Evolutionary conservation across 2,888 invertebrate species (phyloP).

Genomic region (Lepeophtheirus nordmannii): DNA sequence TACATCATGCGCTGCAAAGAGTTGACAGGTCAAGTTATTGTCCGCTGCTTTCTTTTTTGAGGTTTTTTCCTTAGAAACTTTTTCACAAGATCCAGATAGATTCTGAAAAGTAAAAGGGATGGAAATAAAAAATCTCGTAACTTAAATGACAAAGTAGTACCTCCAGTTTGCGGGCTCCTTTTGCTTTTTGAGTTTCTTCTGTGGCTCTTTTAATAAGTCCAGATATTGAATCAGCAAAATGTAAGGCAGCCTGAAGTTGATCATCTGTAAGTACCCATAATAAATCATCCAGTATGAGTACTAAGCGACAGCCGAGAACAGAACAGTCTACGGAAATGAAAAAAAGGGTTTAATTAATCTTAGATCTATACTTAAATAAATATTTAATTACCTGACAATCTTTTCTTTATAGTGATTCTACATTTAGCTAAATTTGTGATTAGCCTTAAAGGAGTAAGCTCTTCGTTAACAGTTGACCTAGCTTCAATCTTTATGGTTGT

Average conservation of each 20-base stretch:
- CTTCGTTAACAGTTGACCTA: constrained; percentile 52
- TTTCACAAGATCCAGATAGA: not conserved
- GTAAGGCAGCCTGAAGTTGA: constrained; percentile 78
- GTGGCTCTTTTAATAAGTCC: constrained; percentile 65
- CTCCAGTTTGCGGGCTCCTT: constrained; percentile 68
- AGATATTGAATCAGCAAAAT: constrained; percentile 68
- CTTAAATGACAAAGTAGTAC: constrained; percentile 33
- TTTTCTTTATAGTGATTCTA: constrained; percentile 54
- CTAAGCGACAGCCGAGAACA: constrained; percentile 74
- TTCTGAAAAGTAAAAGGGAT: constrained; percentile 16
- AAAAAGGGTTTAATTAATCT: not conserved
- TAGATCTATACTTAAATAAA: not conserved
- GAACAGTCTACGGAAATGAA: constrained; percentile 58
- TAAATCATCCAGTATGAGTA: constrained; percentile 81
- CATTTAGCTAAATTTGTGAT: constrained; percentile 37
- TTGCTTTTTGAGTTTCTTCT: constrained; percentile 57
- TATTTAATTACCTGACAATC: constrained; percentile 51
- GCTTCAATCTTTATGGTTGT: constrained; percentile 91
- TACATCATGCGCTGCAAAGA: constrained; percentile 80
- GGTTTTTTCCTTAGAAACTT: not conserved
- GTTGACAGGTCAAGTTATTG: constrained; percentile 36
- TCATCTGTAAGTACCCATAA: constrained; percentile 94
- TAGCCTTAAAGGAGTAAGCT: constrained; percentile 71
- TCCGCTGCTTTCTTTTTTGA: constrained; percentile 4
- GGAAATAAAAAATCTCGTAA: not conserved